Conservation (phyloP, 2,888 invertebrate species). For the Xanthostigma xanthostigma region DNA sequence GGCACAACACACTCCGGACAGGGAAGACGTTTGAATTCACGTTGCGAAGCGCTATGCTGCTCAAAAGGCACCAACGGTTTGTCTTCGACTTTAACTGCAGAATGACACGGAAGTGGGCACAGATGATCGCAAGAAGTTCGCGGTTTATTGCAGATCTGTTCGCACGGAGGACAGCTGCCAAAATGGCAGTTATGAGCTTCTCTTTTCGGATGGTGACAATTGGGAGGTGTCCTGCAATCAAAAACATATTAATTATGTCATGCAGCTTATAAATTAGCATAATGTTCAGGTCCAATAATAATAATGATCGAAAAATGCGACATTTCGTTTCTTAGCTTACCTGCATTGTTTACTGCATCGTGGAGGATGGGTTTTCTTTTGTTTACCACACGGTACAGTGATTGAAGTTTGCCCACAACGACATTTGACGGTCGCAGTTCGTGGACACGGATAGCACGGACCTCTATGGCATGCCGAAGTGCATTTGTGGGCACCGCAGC, state of each 20-base stretch:
- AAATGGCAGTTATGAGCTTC: slow-evolving; percentile 69
- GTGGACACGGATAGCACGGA: slow-evolving; percentile 70
- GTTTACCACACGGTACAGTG: slow-evolving; percentile 75
- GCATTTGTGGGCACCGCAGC: slow-evolving; percentile 81
- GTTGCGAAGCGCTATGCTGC: slow-evolving; percentile 22
- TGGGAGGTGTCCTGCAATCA: slow-evolving; percentile 45
- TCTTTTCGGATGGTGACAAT: slow-evolving; percentile 67
- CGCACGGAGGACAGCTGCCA: slow-evolving; percentile 71
- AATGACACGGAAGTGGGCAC: slow-evolving; percentile 63
- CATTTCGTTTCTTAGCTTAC: slow-evolving; percentile 34
- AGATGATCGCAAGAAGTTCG: slow-evolving; percentile 45
- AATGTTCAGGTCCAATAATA: too few species aligned
- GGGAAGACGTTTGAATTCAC: slow-evolving; percentile 38
- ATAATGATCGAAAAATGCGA: too few species aligned
- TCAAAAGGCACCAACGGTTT: slow-evolving; percentile 56
- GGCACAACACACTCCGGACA: slow-evolving; percentile 60
- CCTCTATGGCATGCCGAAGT: slow-evolving; percentile 65
- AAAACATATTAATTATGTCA: slow-evolving; percentile 1
- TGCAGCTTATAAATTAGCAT: not conserved
- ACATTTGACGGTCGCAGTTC: slow-evolving; percentile 58
- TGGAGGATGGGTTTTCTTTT: slow-evolving; percentile 61
- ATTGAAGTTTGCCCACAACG: slow-evolving; percentile 65
- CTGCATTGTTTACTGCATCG: slow-evolving; percentile 59
- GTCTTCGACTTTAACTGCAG: slow-evolving; percentile 42
- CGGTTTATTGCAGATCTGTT: slow-evolving; percentile 50